These are phyloP conservation scores for Ericerus pela DNA, from an alignment of 1,140 invertebrate genomes.

Conservation along the genomic window DNA sequence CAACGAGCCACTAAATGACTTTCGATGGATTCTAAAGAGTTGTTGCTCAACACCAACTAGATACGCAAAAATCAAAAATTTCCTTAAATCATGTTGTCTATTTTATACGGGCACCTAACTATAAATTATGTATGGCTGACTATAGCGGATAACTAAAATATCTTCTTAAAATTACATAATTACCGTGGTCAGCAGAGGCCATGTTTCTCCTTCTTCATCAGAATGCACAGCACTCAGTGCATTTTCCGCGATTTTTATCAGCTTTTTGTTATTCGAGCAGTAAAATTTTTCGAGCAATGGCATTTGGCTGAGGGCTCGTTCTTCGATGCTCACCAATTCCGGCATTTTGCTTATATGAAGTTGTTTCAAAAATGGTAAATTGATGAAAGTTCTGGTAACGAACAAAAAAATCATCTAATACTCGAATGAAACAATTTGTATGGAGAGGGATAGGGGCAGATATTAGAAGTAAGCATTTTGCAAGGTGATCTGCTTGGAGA, in stretches of 20 bases:
- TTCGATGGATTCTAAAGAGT: constrained; percentile 46
- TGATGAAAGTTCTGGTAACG: constrained; percentile 41
- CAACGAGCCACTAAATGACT: constrained; percentile 41
- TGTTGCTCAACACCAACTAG: constrained; percentile 47
- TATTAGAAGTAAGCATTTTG: neutral
- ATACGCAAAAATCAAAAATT: constrained; percentile 24
- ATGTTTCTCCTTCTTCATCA: constrained; percentile 32
- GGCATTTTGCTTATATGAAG: constrained; percentile 48
- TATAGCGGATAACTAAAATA: too few relatives aligned
- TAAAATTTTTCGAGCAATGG: constrained; percentile 35
- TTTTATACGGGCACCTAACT: neutral
- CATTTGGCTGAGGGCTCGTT: constrained; percentile 36
- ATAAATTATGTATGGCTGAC: neutral
- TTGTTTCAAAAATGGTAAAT: constrained; percentile 39
- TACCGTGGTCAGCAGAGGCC: constrained; percentile 44
- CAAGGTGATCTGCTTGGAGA: neutral
- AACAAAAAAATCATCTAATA: constrained; percentile 13
- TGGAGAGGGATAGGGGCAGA: neutral
- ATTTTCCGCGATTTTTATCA: constrained; percentile 38
- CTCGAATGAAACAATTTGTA: neutral
- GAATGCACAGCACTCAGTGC: constrained; percentile 34
- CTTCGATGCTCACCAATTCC: constrained; percentile 37
- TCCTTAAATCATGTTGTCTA: too few relatives aligned
- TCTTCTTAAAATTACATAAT: constrained; percentile 16
- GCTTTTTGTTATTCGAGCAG: constrained; percentile 39